These are phyloP conservation scores for Cygnus atratus DNA, from an alignment of 2,113 vertebrate species.

Conservation along the genomic window DNA sequence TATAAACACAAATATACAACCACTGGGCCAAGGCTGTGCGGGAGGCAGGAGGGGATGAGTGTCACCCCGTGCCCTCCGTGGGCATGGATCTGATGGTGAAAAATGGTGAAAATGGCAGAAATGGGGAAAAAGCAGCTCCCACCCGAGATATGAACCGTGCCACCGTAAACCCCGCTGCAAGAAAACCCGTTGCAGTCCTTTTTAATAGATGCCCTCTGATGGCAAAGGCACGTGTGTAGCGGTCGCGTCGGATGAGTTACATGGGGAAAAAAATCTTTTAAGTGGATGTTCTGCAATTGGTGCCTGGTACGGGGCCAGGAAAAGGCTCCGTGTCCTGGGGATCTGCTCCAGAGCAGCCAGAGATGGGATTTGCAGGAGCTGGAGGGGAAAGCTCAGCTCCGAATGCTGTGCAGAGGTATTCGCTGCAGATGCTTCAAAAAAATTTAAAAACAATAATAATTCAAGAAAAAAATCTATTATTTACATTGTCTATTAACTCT, in stretches of 20 bases:
- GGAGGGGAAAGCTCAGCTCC: background rate
- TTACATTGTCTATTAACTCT: background rate
- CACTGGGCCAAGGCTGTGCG: background rate
- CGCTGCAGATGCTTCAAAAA: background rate
- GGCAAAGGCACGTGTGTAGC: background rate
- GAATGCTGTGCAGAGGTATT: background rate
- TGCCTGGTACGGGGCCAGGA: background rate
- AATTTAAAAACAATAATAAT: background rate
- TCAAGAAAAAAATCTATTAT: no score
- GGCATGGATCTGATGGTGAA: background rate
- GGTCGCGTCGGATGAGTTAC: background rate
- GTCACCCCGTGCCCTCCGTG: rapidly evolving
- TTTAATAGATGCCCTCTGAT: background rate
- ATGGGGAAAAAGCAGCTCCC: background rate
- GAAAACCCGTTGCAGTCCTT: background rate
- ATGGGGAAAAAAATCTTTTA: background rate
- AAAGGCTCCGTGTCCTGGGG: background rate
- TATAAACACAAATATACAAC: background rate
- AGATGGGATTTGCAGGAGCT: background rate
- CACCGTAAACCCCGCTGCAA: background rate
- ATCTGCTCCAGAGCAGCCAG: background rate
- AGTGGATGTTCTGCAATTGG: background rate
- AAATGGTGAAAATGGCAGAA: no score
- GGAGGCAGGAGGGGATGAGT: background rate
- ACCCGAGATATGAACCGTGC: background rate